phyloP scores from a whole-genome alignment of 2,113 vertebrate species.

The Tinamus guttatus region DNA sequence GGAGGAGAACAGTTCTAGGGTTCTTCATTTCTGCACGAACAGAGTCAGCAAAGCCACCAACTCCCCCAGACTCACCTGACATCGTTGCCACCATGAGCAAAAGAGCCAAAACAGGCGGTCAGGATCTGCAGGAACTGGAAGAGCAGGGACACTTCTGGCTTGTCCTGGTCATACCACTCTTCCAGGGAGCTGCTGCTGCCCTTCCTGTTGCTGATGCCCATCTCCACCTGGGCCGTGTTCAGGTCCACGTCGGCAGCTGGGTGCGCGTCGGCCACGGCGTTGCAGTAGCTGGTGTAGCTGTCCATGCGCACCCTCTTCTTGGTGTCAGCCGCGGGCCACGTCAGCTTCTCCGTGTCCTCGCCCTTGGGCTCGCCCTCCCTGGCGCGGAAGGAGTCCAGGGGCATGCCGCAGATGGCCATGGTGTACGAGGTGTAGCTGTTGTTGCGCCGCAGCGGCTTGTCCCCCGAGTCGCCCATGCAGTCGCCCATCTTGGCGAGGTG shows the following conservation, averaged over 20 bases:
- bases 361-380: constrained; percentile 78
- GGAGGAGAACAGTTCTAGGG: not conserved
- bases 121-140: constrained; percentile 98
- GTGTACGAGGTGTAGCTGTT: constrained; percentile 99
- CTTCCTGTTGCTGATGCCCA: constrained; percentile 64
- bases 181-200: constrained; percentile 73
- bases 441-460: constrained; percentile 91
- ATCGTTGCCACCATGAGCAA: constrained; percentile 96
- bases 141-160: constrained; percentile 88
- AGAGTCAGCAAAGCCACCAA: not conserved
- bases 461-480: constrained; percentile 90
- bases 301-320: constrained; percentile 89
- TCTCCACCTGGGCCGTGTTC: constrained; percentile 65
- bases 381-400: constrained; percentile 83
- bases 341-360: constrained; percentile 78
- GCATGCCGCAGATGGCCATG: constrained; percentile 96
- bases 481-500: constrained; percentile 94
- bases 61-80: constrained; percentile 82
- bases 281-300: constrained; percentile 94
- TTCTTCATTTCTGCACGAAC: not conserved
- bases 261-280: constrained; percentile 81
- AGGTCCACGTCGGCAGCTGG: constrained; percentile 72
- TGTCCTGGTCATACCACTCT: constrained; percentile 90
- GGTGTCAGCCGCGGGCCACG: constrained; percentile 57
- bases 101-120: constrained; percentile 96